Base-by-base conservation (phyloP, 2,113 vertebrate species). In the Panurus biarmicus region DNA sequence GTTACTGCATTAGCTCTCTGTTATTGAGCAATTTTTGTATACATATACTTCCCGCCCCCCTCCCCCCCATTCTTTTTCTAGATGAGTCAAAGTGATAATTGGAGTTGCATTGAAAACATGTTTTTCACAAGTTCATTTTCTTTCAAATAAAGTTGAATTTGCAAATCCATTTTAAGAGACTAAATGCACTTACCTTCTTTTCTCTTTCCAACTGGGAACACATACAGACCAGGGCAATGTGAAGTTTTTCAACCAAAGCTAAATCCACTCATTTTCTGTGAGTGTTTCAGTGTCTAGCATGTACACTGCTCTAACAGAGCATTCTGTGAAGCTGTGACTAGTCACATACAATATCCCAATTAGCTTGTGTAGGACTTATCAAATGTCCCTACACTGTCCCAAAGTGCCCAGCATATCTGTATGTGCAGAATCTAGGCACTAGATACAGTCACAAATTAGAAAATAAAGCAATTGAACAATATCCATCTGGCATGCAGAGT, bases 31-130 rank as follows among this genome's bases (percentile, higher is more conserved):
- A 60, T 66, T 45, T 45, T 44, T 58, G 42, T 22, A 33, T 11
- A 73, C 11, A 36, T 11, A 33, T 13, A 26, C 3, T 35, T 5
- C 2, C 0, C 23, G 8, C 12, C 14, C 1, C 11, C 0, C 14
- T 5, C 9, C 11, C 0, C 14, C 4, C 9, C 18, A 25, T 58
- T 79, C 51, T 76, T 84, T 89, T 42, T 83, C 33, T 40, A 51
- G 12, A 25, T 75, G n/a, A 64, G 22, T 70, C 53, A 83, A 71
- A 73, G 22, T 15, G 18, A 36, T 50, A 28, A 64, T 15, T 44
- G 1, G 9, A 83, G 18, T 66, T 72, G 19, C 20, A 61, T 3
- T 66, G 33, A 66, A 87, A 90, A 56, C 1, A 4, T 12, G 14
- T 12, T 58, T 79, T 74, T 62, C 12, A 38, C 31, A 58, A 36